phyloP scores from a whole-genome alignment of 2,797 vertebrate species.

The Triplophysa yarkandensis region DNA sequence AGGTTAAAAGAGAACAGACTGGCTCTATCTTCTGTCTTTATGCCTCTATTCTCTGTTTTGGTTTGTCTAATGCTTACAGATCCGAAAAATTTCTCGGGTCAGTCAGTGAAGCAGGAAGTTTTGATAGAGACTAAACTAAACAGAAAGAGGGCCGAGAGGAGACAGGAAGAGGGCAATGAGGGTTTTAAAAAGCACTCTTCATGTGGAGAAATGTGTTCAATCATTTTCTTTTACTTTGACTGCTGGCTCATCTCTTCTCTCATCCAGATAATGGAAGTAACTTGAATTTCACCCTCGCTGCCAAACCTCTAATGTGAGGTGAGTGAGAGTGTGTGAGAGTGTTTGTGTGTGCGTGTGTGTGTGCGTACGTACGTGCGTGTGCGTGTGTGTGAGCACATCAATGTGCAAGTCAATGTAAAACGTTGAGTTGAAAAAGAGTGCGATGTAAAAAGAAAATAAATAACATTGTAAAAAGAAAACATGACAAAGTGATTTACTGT shows the following conservation, averaged over 20 bases:
- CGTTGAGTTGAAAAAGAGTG: not conserved
- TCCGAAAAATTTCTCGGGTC: not conserved
- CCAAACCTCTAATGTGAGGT: not conserved
- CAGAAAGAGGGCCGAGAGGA: not conserved
- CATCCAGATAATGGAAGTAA: slow-evolving; percentile 11
- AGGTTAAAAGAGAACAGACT: not conserved
- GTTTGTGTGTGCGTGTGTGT: too few species aligned
- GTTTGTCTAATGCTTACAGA: not conserved
- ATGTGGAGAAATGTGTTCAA: not conserved
- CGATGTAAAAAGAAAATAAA: not conserved
- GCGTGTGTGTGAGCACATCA: not conserved
- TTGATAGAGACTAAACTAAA: slow-evolving; percentile 20
- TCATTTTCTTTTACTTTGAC: too few species aligned
- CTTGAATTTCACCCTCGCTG: not conserved
- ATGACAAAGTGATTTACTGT: too few species aligned
- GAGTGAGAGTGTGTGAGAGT: not conserved
- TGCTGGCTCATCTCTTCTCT: slow-evolving; percentile 3
- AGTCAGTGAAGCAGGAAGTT: slow-evolving; percentile 14
- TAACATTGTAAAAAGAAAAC: not conserved
- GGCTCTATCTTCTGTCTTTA: not conserved
- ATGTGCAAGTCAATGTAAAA: not conserved
- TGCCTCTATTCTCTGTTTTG: not conserved
- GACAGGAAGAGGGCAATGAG: slow-evolving; percentile 2
- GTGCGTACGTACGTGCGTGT: not conserved
- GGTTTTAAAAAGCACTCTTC: not conserved